phyloP scores from a whole-genome alignment of 2,113 vertebrate genomes.

The Nansenia antarctica region DNA sequence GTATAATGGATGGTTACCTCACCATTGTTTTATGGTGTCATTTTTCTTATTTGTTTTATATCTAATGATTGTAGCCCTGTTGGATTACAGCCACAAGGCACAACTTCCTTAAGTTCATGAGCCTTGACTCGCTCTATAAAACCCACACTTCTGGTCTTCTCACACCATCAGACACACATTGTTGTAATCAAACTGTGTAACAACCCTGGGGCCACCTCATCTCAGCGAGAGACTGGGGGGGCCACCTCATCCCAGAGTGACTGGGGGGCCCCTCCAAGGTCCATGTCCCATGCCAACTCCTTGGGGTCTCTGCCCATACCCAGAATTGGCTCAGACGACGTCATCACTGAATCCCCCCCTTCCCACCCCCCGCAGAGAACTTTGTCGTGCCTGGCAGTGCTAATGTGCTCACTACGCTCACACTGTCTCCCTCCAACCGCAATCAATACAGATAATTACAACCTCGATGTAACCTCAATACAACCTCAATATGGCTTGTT shows the following conservation, averaged over 20 bases:
- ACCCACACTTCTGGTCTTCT: not conserved
- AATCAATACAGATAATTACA: conserved; percentile 34
- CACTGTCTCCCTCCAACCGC: conserved; percentile 34
- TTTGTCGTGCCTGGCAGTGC: conserved; percentile 8
- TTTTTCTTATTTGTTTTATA: too few species aligned
- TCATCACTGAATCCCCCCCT: too few species aligned
- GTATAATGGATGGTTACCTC: conserved; percentile 51
- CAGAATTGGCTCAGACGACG: not conserved
- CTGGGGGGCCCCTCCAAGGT: conserved; percentile 26
- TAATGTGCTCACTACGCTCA: conserved; percentile 13
- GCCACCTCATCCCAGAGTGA: conserved; percentile 6
- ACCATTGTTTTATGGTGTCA: conserved; percentile 66
- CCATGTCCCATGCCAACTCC: conserved; percentile 50
- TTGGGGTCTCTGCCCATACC: conserved; percentile 23
- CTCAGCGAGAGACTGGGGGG: not conserved
- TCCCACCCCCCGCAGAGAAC: not conserved
- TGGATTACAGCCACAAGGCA: conserved; percentile 21
- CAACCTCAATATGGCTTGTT: too few species aligned
- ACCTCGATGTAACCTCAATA: too few species aligned
- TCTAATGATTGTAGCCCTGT: conserved; percentile 61
- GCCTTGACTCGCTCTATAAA: not conserved
- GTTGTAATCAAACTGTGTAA: not conserved
- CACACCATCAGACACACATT: not conserved
- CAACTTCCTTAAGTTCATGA: not conserved
- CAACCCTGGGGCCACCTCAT: conserved; percentile 8